Base-by-base conservation (phyloP, 1,140 invertebrate genomes). In the Drosophila nigrodunni region DNA sequence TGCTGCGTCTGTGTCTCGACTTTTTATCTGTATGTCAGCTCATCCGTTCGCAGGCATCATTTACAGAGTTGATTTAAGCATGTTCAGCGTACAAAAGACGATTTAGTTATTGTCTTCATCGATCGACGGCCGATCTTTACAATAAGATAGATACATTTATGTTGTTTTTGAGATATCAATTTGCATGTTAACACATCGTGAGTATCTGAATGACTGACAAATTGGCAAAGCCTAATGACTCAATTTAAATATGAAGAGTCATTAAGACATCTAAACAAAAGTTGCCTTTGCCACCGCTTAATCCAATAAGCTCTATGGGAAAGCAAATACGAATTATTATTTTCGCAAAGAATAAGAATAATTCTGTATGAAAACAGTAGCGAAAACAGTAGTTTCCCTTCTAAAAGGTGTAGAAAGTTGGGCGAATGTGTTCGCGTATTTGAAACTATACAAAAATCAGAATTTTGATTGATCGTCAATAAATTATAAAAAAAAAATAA, bases 141-240 rank as follows among this genome's bases (percentile, higher is more conserved):
- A 68, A 68, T 68, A 54, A 60, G 49, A 60, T 46, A 60, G 49
- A 60, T 46, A 41, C 15, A 30, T 21, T 60, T 54, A 68, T 64
- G 41, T 62, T 65, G 64, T 54, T 80, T 46, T 65, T 74, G 41
- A 82, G 70, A 78, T 85, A 83, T 83, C 82, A 78, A 87, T 87
- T 86, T 86, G 81, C 82, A 85, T 85, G 82, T 86, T 86, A 86
- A 86, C 82, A 86, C 82, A 74, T 74, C 66, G 59, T 65, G 69
- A 74, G 62, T 54, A 41, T 61, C 46, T 52, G 34, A 80, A 55
- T 77, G 77, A 74, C 80, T 73, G 73, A 83, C 80, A 82, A 83
- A 82, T 82, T 77, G 81, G 46, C 80, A 74, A 59, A 30, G 52
- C 7, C 5, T 62, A 66, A 64, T 83, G 65, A 55, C 69, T 78